A percentile compares a stretch with the other conserved stretches of the same genome.
Conservation (phyloP, 2,797 vertebrate species). For the Parotocinclus haroldoi region DNA sequence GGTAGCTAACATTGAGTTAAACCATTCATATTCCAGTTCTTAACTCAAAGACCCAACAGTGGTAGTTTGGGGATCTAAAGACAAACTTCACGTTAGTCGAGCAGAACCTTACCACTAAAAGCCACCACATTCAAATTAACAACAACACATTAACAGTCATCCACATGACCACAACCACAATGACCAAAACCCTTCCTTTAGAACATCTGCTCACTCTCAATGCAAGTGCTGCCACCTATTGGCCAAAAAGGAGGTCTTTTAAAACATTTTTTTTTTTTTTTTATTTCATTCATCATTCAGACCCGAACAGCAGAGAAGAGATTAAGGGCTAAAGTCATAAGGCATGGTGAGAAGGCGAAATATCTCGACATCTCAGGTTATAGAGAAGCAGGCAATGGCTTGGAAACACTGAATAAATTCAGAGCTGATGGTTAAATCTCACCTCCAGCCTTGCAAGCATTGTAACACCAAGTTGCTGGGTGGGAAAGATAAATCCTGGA, state of each 20-base stretch:
- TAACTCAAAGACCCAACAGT: no score
- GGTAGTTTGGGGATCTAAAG: no score
- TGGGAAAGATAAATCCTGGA: conserved; percentile 24
- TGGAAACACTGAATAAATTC: conserved; percentile 24
- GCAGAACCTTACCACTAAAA: no score
- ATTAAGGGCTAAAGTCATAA: background rate
- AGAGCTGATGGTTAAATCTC: conserved; percentile 13
- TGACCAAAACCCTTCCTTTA: background rate
- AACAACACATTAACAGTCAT: no score
- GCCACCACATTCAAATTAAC: no score
- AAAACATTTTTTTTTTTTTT: background rate
- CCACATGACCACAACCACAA: no score
- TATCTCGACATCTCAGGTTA: conserved; percentile 14
- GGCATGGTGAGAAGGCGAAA: background rate
- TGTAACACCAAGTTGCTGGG: conserved; percentile 17
- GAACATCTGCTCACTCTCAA: conserved; percentile 39
- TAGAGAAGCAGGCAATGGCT: background rate
- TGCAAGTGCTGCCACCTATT: conserved; percentile 68
- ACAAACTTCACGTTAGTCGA: no score
- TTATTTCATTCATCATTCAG: background rate
- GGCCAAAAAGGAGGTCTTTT: conserved; percentile 33
- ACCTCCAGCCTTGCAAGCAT: background rate
- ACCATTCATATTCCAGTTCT: no score
- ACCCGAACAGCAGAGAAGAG: no score
- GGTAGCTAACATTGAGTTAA: no score